These are phyloP conservation scores for Cybosia mesomella DNA, from an alignment of 2,888 invertebrate species.

Conservation along the genomic window DNA sequence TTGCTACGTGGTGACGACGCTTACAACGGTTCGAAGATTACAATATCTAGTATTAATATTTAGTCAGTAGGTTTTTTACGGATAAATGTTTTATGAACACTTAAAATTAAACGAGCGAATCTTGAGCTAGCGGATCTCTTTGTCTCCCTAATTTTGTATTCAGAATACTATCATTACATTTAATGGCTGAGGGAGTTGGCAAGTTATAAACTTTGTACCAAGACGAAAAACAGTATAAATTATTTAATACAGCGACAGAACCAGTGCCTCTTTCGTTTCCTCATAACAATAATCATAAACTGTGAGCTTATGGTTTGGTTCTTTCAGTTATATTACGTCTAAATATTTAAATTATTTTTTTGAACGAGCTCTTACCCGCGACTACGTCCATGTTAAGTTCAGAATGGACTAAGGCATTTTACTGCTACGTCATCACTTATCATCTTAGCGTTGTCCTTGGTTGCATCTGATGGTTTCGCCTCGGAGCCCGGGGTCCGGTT, in stretches of 20 bases:
- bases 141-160: conserved; percentile 36
- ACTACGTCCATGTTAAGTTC: not conserved
- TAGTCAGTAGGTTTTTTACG: conserved; percentile 16
- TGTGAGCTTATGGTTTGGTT: conserved; percentile 4
- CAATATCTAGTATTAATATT: conserved; percentile 23
- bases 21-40: not conserved
- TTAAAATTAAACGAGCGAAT: conserved; percentile 37
- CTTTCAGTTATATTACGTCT: not conserved
- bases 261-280: conserved; percentile 3
- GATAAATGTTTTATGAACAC: conserved; percentile 33
- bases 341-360: not conserved
- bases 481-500: too few species aligned
- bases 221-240: conserved; percentile 29
- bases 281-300: conserved; percentile 13
- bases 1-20: too few species aligned
- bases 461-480: too few species aligned
- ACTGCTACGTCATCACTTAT: too few species aligned
- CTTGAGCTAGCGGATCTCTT: conserved; percentile 21
- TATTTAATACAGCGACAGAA: conserved; percentile 26
- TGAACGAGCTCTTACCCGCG: not conserved
- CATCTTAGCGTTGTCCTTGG: too few species aligned
- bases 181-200: conserved; percentile 38
- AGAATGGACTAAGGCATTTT: too few species aligned
- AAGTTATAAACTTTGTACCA: conserved; percentile 38
- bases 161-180: conserved; percentile 41